Percentiles rank a stretch among this genome's conserved stretches.
These are phyloP conservation scores for Haliclystus octoradiatus DNA, from an alignment of 30 jellyfish, hydroid and myxozoan genomes.

Conservation along the genomic window DNA sequence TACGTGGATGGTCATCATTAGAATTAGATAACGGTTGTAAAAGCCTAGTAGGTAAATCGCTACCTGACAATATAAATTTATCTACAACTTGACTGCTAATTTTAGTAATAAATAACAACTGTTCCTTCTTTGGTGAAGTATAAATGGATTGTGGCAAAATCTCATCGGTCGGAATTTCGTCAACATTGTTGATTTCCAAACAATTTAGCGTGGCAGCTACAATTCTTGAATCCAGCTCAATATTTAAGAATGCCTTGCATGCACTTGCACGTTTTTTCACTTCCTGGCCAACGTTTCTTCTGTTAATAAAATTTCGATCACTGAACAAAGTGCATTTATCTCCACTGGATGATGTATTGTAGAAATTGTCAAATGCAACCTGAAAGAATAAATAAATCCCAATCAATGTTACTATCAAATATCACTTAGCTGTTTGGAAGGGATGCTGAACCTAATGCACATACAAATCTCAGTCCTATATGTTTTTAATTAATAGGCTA, in stretches of 20 bases:
- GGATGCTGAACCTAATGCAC: too few species aligned
- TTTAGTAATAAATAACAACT: not conserved
- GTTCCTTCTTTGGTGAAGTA: not conserved
- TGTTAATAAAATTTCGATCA: conserved; percentile 17
- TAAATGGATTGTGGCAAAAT: not conserved
- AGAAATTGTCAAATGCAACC: conserved; percentile 27
- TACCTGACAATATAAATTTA: not conserved
- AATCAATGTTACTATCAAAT: too few species aligned
- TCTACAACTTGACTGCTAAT: not conserved
- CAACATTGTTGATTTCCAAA: not conserved
- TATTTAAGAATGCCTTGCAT: conserved; percentile 15
- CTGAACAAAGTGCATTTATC: conserved; percentile 22
- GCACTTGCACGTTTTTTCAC: conserved; percentile 26
- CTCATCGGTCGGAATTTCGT: conserved; percentile 10
- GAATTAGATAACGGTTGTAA: not conserved
- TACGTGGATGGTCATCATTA: not conserved
- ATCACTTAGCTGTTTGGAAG: too few species aligned
- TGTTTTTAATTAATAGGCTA: too few species aligned
- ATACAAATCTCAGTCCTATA: too few species aligned
- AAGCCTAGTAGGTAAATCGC: not conserved
- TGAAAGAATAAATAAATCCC: too few species aligned
- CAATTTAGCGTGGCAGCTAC: conserved; percentile 26
- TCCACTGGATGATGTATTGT: conserved; percentile 7
- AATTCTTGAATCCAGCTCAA: conserved; percentile 22
- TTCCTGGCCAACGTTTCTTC: conserved; percentile 22